Base-by-base conservation (phyloP, 2,113 vertebrate species). In the Nothocercus nigrocapillus region DNA sequence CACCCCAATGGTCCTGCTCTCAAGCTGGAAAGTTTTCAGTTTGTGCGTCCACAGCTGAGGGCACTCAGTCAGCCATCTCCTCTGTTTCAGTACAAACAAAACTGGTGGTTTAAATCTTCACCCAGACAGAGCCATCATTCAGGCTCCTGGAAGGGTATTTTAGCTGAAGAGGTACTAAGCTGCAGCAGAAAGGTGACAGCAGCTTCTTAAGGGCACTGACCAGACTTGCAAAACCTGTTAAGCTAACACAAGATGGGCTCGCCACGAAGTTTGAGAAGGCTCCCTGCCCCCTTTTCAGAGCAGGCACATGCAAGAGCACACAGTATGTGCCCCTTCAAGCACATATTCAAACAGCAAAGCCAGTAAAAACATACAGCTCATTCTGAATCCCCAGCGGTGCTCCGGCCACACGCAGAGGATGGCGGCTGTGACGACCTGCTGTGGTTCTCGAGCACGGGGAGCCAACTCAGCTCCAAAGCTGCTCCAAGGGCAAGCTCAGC, bases 141-240 rank as follows among this genome's bases (percentile, higher is more conserved):
- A 49, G 75, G 20, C 45, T 74, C 36, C n/a, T 20, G 8, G 36
- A 67, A 87, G 32, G 53, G 11, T 61, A 56, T 56, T 82, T 85
- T 42, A 89, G 59, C 54, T 6, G 7, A 11, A 92, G 45, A 18
- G 45, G 69, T 24, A 30, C 72, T n/a, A 72, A 75, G 51, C 21
- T 64, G 19, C 61, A 82, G 51, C 22, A 21, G 5, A 67, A 83
- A 45, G 11, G 59, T 20, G 25, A 28, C 10, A 2, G 18, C 24
- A 81, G 83, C 51, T 56, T 51, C 56, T 82, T 51, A 63, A 81
- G 83, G 14, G 8, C 30, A 11, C 77, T 73, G 88, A 59, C 13
- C 14, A 92, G 53, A 92, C 83, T 53, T 73, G 73, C 19, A 93
- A 94, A 94, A 88, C 82, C 61, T 81, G 80, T 51, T 70, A 42